These are phyloP conservation scores for Palythoa caribaeorum DNA, from an alignment of 92 coral and sea anemone species.

Conservation along the genomic window DNA sequence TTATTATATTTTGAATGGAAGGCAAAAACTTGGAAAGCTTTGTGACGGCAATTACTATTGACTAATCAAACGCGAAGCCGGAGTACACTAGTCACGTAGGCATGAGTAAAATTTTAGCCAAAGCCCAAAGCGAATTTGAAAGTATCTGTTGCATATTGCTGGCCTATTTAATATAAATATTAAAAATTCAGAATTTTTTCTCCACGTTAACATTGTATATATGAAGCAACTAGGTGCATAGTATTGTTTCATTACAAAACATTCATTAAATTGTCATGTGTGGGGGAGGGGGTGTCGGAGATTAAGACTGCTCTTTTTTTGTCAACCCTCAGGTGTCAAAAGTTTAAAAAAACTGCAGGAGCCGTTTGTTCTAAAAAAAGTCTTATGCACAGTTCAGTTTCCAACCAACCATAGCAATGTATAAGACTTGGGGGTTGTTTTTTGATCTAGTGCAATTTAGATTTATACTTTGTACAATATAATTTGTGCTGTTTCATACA, in stretches of 20 bases:
- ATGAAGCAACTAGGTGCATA: constrained; percentile 5
- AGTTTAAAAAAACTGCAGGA: background rate
- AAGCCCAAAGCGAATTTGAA: constrained; percentile 4
- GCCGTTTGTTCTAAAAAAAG: background rate
- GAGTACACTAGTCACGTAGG: background rate
- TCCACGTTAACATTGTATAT: background rate
- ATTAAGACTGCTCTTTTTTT: background rate
- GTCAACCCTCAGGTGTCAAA: no score
- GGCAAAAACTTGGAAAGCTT: background rate
- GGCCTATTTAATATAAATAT: background rate
- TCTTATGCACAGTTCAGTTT: background rate
- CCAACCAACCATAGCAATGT: background rate
- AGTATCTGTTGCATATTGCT: constrained; percentile 3
- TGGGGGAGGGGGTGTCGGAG: constrained; percentile 6
- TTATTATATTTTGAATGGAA: constrained; percentile 6
- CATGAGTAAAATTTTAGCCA: background rate
- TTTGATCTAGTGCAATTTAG: background rate
- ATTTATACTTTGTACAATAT: background rate
- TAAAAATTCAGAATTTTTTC: background rate
- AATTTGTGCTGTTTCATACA: background rate
- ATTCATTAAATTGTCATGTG: background rate
- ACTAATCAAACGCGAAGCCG: background rate
- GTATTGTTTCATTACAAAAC: background rate
- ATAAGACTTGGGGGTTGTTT: background rate
- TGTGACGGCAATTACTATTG: background rate